Percentiles rank a stretch among this genome's conserved stretches.
phyloP scores from a whole-genome alignment of 2,797 vertebrate species.

The Cyclopterus lumpus region DNA sequence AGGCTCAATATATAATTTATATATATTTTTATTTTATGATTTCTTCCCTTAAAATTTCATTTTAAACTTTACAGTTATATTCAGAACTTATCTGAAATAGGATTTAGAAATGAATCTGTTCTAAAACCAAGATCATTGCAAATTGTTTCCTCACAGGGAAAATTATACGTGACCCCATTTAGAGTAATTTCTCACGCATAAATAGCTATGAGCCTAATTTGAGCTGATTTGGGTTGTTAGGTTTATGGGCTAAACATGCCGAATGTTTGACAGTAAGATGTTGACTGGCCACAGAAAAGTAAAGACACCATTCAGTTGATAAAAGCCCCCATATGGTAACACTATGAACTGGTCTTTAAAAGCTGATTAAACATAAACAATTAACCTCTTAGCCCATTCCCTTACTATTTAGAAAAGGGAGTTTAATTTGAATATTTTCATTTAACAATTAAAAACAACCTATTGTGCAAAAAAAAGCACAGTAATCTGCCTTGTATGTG shows the following conservation, averaged over 20 bases:
- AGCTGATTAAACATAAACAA: conserved; percentile 48
- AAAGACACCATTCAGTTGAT: conserved; percentile 43
- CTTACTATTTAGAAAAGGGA: not conserved
- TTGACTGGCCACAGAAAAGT: conserved; percentile 53
- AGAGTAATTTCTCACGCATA: conserved; percentile 54
- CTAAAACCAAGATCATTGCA: conserved; percentile 42
- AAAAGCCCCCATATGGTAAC: conserved; percentile 37
- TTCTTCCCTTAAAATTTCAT: not conserved
- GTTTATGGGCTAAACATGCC: conserved; percentile 57
- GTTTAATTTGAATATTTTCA: conserved; percentile 2
- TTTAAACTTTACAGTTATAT: conserved; percentile 6
- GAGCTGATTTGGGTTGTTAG: conserved; percentile 61
- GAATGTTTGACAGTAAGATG: conserved; percentile 49
- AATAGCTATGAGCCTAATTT: conserved; percentile 63
- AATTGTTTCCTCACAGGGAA: conserved; percentile 39
- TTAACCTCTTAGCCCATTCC: conserved; percentile 17
- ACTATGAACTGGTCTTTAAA: conserved; percentile 36
- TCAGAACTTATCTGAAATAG: conserved; percentile 3
- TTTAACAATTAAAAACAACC: conserved; percentile 15
- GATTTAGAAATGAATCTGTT: conserved; percentile 26
- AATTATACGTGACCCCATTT: conserved; percentile 45
- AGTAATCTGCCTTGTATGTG: not conserved
- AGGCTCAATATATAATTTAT: not conserved
- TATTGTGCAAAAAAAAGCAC: conserved; percentile 3
- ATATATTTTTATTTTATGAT: not conserved